These are phyloP conservation scores for Toxotes lorentzi DNA, from an alignment of 2,797 vertebrate genomes.

Conservation along the genomic window DNA sequence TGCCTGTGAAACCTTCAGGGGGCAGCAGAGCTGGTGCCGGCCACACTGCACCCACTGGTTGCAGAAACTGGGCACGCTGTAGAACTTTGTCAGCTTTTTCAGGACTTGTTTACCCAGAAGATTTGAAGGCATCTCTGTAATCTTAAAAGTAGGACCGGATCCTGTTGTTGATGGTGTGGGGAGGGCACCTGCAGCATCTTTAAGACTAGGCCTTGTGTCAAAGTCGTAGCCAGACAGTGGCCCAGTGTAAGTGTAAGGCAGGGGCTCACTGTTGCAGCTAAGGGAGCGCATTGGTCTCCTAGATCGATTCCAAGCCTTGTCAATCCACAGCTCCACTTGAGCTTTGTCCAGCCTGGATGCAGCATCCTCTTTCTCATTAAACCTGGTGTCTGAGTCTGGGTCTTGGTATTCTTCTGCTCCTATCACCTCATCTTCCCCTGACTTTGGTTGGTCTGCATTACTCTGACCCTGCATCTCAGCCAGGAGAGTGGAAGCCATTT, in stretches of 20 bases:
- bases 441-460: constrained; percentile 30
- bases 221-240: constrained; percentile 43
- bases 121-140: constrained; percentile 85
- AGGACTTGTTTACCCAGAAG: constrained; percentile 86
- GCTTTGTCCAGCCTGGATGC: constrained; percentile 53
- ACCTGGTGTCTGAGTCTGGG: not conserved
- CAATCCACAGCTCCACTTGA: constrained; percentile 81
- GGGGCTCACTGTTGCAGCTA: constrained; percentile 91
- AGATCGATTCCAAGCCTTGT: constrained; percentile 83
- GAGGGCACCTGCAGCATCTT: constrained; percentile 39
- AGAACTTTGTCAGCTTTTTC: constrained; percentile 93
- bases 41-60: constrained; percentile 90
- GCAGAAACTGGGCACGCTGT: constrained; percentile 93
- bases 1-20: constrained; percentile 84
- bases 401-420: constrained; percentile 40
- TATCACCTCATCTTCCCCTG: constrained; percentile 30
- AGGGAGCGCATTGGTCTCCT: constrained; percentile 89
- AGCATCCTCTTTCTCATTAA: constrained; percentile 40
- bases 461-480: constrained; percentile 51
- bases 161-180: constrained; percentile 28
- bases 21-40: constrained; percentile 90
- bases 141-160: constrained; percentile 77
- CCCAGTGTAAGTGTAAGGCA: constrained; percentile 59
- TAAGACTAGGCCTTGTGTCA: constrained; percentile 24
- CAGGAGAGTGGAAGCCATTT: constrained; percentile 84